phyloP scores from a whole-genome alignment of 92 coral and sea anemone genomes.

The Paragorgia papillata region DNA sequence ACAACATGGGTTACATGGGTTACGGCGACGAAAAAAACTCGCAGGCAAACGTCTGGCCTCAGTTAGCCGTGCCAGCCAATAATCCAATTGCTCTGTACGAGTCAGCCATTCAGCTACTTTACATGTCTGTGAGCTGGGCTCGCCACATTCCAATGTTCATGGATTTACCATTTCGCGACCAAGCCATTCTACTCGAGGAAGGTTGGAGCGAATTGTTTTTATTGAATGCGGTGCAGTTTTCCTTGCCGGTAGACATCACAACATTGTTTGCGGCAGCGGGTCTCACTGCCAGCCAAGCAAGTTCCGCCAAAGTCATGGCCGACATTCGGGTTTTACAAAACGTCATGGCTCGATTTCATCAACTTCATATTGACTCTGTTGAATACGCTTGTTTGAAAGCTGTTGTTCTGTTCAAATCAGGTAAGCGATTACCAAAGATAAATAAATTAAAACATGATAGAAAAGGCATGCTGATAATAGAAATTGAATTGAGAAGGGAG shows the following conservation, averaged over 20 bases:
- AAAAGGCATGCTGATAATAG: too few species aligned
- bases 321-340: conserved; percentile 91
- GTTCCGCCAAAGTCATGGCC: conserved; percentile 77
- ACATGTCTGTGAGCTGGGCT: conserved; percentile 99
- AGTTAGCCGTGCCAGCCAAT: conserved; percentile 31
- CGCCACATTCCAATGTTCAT: conserved; percentile 94
- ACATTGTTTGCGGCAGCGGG: conserved; percentile 85
- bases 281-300: conserved; percentile 58
- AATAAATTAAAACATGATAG: too few species aligned
- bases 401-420: conserved; percentile 92
- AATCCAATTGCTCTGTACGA: conserved; percentile 74
- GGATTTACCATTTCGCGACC: conserved; percentile 98
- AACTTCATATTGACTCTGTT: conserved; percentile 87
- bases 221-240: conserved; percentile 89
- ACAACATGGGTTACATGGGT: conserved; percentile 34
- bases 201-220: conserved; percentile 99
- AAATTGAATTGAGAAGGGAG: too few species aligned
- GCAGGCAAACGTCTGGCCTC: conserved; percentile 1
- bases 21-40: conserved; percentile 4
- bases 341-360: conserved; percentile 81
- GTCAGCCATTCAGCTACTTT: conserved; percentile 90
- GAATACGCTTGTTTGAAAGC: conserved; percentile 98
- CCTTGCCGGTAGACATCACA: conserved; percentile 89
- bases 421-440: too few species aligned
- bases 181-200: conserved; percentile 95